Conservation (phyloP, 2,797 vertebrate species). For the Paramormyrops hopkinsi region DNA sequence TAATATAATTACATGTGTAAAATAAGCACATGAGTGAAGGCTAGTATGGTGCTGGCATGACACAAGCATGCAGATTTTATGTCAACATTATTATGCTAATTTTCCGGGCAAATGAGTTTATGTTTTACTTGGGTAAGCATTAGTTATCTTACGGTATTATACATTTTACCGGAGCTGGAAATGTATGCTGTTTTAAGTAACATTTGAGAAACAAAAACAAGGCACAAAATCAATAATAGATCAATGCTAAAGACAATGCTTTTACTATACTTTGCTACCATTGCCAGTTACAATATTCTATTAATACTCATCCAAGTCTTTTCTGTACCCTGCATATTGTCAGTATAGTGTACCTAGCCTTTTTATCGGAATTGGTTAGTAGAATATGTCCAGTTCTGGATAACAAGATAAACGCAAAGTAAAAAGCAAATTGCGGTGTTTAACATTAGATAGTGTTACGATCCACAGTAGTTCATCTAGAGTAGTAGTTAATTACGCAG, state of each 20-base stretch:
- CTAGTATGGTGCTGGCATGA: neutral
- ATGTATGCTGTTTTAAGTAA: neutral
- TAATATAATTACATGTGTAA: slow-evolving; percentile 80
- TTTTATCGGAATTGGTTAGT: neutral
- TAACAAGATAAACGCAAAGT: neutral
- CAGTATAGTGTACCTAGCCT: neutral
- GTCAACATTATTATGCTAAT: neutral
- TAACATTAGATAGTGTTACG: neutral
- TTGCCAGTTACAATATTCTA: neutral
- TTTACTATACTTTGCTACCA: neutral
- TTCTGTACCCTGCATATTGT: neutral
- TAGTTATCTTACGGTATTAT: neutral
- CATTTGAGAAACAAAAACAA: neutral
- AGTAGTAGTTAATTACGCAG: neutral
- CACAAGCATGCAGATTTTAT: neutral
- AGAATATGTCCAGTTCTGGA: neutral
- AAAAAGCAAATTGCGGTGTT: neutral
- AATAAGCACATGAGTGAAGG: slow-evolving; percentile 67
- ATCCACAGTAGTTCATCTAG: neutral
- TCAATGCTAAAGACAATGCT: neutral
- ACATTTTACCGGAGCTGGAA: neutral
- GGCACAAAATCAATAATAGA: neutral
- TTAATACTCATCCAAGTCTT: neutral
- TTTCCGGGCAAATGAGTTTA: neutral
- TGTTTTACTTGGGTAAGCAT: neutral